These are phyloP conservation scores for Alloplasta piceator DNA, from an alignment of 2,888 invertebrate genomes.

Conservation along the genomic window DNA sequence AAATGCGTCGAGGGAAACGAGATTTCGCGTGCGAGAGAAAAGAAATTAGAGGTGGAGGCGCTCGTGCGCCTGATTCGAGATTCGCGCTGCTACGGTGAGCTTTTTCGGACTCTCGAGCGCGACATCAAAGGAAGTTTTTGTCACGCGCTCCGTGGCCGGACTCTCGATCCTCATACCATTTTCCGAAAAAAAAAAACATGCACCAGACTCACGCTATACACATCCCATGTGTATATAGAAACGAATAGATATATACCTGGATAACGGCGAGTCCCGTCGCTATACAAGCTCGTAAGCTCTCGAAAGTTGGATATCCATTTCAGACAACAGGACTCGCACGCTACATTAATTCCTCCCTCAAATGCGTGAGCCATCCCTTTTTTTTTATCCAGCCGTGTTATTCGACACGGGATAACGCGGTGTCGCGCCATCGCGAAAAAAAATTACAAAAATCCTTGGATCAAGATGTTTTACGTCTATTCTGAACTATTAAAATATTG, in stretches of 20 bases:
- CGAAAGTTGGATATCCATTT: slow-evolving; percentile 56
- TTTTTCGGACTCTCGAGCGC: slow-evolving; percentile 50
- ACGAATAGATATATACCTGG: neutral
- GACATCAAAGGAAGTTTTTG: slow-evolving; percentile 76
- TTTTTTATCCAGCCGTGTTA: slow-evolving; percentile 12
- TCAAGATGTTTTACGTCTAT: too few relatives aligned
- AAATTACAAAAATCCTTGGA: too few relatives aligned
- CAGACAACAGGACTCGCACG: slow-evolving; percentile 60
- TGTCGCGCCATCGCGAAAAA: neutral
- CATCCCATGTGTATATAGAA: slow-evolving; percentile 6
- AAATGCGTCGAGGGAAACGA: slow-evolving; percentile 19
- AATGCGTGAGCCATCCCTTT: slow-evolving; percentile 45
- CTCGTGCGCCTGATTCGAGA: slow-evolving; percentile 1
- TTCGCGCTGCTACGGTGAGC: slow-evolving; percentile 19
- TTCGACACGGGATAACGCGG: slow-evolving; percentile 35
- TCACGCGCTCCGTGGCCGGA: slow-evolving; percentile 61
- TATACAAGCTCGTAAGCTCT: slow-evolving; percentile 34
- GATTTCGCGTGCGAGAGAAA: slow-evolving; percentile 63
- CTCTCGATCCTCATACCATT: slow-evolving; percentile 5
- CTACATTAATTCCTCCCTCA: slow-evolving; percentile 63
- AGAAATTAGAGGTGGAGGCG: slow-evolving; percentile 28
- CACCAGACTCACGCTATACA: neutral
- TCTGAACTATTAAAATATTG: too few relatives aligned
- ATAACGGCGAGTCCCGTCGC: slow-evolving; percentile 21
- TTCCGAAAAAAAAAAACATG: slow-evolving; percentile 26